phyloP scores from a whole-genome alignment of 2,888 invertebrate species.

The Pristionchus japonicus region DNA sequence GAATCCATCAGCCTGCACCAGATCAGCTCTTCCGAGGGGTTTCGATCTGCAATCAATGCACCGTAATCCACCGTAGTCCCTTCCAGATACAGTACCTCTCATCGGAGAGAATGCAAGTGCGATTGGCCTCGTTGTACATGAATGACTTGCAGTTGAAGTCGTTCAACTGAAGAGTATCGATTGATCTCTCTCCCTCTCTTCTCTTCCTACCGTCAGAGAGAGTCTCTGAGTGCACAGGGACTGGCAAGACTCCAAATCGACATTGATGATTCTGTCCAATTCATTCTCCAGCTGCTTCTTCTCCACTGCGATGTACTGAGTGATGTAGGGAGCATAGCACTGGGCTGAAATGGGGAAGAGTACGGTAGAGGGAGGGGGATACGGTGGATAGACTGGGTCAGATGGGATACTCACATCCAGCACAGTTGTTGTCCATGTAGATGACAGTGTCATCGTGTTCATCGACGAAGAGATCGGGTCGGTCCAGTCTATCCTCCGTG shows the following conservation, averaged over 20 bases:
- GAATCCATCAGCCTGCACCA: constrained; percentile 66
- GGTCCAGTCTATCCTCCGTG: constrained; percentile 74
- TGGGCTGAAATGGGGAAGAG: constrained; percentile 67
- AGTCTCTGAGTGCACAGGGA: constrained; percentile 73
- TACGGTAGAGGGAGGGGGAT: not conserved
- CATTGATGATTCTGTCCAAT: constrained; percentile 69
- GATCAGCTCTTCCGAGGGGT: constrained; percentile 72
- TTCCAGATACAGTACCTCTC: constrained; percentile 60
- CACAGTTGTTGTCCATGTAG: constrained; percentile 75
- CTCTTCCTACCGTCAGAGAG: constrained; percentile 61
- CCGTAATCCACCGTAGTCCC: not conserved
- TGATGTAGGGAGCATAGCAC: constrained; percentile 74
- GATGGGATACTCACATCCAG: constrained; percentile 68
- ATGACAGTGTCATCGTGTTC: constrained; percentile 74
- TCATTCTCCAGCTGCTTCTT: constrained; percentile 70
- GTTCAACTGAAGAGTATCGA: constrained; percentile 56
- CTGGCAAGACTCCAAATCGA: constrained; percentile 71
- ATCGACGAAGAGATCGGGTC: constrained; percentile 74
- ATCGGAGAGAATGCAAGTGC: constrained; percentile 72
- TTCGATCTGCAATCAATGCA: constrained; percentile 52
- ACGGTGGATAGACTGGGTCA: not conserved
- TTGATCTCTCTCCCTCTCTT: not conserved
- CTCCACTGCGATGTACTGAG: constrained; percentile 74
- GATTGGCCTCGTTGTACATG: constrained; percentile 73
- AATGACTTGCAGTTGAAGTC: constrained; percentile 75